Base-by-base conservation (phyloP, 1,140 invertebrate genomes). In the Galleria mellonella region DNA sequence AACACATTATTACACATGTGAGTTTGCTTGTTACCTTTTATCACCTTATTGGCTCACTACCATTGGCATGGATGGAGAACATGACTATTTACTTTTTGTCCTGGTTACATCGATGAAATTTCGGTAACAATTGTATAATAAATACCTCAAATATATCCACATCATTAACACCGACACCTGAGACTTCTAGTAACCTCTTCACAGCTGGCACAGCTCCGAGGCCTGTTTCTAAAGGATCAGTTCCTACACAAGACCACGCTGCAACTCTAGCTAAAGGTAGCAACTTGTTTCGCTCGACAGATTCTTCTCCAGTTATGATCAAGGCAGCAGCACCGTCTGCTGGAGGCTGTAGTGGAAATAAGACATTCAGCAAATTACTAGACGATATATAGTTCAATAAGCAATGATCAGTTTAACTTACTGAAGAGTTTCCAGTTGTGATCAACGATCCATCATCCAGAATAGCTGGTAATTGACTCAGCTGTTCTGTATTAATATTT, bases 241-340 rank as follows among this genome's bases (percentile, higher is more conserved):
- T 92, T 3, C 94, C 94, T 14, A 94, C 91, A 31, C 89, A 78
- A 2, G 92, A 88, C 79, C 93, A 95, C 13, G 89, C 93, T 0
- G 92, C 87, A 0, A 96, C 69, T 51, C 94, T 89, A 1, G 94
- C 94, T 12, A 96, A 68, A 1, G 95, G 93, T 59, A 86, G 93
- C 0, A 99, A 82, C 46, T 92, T 92, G 62, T 97, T 87, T 49
- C 91, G 73, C 54, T 92, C 92, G 0, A 96, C 83, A 15, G 96
- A 94, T 59, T 93, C 93, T 87, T 98, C 97, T 61, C 91, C 95
- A 15, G 96, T 96, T 47, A 99, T 62, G 28, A 99, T 87, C 6
- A 99, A 86, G 40, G 96, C 94, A 37, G 92, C 96, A 14, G 97
- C 98, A 27, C 98, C 98, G 88, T 99, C 98, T 78, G 94, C 96